Evolutionary conservation across 2,888 invertebrate genomes (phyloP), one percentile per base, ranked within the genome.

Genomic region (Chymomyza caudatula): DNA sequence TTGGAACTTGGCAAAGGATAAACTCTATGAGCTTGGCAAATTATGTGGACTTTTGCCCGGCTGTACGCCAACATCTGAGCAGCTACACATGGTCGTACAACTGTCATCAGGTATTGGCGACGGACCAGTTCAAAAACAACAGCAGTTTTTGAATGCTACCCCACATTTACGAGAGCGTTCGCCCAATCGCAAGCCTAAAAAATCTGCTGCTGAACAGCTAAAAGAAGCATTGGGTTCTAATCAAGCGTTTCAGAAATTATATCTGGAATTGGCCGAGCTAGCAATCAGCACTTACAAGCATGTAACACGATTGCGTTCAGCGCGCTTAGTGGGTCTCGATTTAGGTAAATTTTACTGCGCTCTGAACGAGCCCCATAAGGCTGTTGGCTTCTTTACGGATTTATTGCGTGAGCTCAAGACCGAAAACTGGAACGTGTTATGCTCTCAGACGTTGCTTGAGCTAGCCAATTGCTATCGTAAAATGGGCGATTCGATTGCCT

Each of bases 271-370:
- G 66, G 96, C 97, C 0, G 98, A 98, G 89, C 90, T 98, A 71
- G 97, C 98, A 0, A 97, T 98, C 94, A 97, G 98, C 59, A 98
- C 98, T 0, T 98, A 96, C 88, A 98, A 98, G 87, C 98, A 98
- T 91, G 97, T 98, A 71, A 95, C 95, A 0, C 92, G 95, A 67
- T 88, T 93, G 77, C 92, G 94, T 89, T 97, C 96, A 60, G 98
- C 98, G 0, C 93, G 97, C 49, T 92, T 96, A 54, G 96, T 98
- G 63, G 98, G 98, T 0, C 93, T 95, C 44, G 96, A 98, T 84
- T 91, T 98, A 56, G 97, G 98, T 0, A 93, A 95, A 23, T 98
- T 98, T 89, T 98, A 98, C 90, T 94, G 96, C 77, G 94, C 95
- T 71, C 92, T 96, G 6, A 95, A 95, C 0, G 95, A 97, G 88